Conservation (phyloP, 2,888 invertebrate species). For the Himalopsyche japonica region DNA sequence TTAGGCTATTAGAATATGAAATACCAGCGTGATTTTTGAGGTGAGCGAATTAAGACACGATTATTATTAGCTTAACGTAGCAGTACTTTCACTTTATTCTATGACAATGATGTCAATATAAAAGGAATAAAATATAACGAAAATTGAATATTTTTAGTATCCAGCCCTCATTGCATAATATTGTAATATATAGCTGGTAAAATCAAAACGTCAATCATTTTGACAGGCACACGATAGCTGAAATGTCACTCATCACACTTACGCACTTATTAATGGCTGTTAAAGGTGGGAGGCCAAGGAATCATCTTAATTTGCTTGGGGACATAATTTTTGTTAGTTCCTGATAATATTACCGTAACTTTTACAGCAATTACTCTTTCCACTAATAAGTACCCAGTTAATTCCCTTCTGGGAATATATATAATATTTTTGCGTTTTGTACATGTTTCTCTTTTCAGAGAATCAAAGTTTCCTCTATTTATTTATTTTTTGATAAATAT, state of each 20-base stretch:
- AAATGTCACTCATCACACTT: neutral
- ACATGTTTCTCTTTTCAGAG: neutral
- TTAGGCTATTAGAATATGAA: too few relatives aligned
- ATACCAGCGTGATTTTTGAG: too few relatives aligned
- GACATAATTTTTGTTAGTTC: too few relatives aligned
- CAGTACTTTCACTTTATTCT: too few relatives aligned
- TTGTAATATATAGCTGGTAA: neutral
- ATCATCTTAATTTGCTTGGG: neutral
- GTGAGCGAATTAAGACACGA: too few relatives aligned
- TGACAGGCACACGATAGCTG: neutral
- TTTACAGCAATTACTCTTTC: neutral
- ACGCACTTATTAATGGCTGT: neutral
- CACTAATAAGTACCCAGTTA: neutral
- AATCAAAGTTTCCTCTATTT: too few relatives aligned
- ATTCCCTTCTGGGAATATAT: neutral
- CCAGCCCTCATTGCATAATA: neutral
- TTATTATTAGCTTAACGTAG: too few relatives aligned
- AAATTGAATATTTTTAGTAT: neutral
- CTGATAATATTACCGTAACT: too few relatives aligned
- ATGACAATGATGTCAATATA: neutral
- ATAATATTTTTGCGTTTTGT: neutral
- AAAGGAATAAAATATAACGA: neutral
- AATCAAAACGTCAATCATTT: neutral
- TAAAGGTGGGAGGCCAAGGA: neutral
- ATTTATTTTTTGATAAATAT: too few relatives aligned